Evolutionary conservation across 2,888 invertebrate species (phyloP).

Genomic region (Limnephilus lunatus): DNA sequence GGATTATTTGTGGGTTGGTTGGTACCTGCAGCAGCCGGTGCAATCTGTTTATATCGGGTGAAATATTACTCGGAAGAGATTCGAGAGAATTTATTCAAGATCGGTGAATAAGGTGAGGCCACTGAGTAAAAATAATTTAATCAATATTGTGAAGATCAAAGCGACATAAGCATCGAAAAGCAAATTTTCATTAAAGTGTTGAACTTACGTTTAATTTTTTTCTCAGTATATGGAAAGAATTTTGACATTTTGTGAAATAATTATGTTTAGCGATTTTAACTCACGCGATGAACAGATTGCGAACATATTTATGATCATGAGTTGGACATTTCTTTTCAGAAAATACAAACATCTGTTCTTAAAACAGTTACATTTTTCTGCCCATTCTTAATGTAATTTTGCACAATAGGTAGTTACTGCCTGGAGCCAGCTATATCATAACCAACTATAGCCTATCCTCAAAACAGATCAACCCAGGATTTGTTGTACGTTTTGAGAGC

Average conservation of each 20-base stretch:
- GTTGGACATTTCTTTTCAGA: neutral
- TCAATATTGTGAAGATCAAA: neutral
- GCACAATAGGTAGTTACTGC: neutral
- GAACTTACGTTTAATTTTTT: neutral
- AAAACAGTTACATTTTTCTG: neutral
- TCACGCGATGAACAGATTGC: constrained; percentile 6
- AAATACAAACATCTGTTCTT: neutral
- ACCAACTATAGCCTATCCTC: neutral
- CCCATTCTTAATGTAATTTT: neutral
- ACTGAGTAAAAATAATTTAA: neutral
- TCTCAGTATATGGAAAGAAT: neutral
- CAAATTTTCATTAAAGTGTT: neutral
- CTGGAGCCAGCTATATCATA: neutral
- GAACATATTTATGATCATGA: neutral
- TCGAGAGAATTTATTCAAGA: neutral
- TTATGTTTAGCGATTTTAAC: neutral
- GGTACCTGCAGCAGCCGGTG: constrained; percentile 27
- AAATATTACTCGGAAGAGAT: constrained; percentile 4
- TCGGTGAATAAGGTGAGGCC: neutral
- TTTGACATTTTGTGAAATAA: neutral
- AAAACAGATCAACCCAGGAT: neutral
- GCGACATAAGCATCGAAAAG: neutral
- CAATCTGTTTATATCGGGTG: constrained; percentile 25
- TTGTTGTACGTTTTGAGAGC: neutral
- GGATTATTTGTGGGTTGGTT: neutral